Conservation (phyloP, 2,113 vertebrate genomes). For the Serilophus lunatus region DNA sequence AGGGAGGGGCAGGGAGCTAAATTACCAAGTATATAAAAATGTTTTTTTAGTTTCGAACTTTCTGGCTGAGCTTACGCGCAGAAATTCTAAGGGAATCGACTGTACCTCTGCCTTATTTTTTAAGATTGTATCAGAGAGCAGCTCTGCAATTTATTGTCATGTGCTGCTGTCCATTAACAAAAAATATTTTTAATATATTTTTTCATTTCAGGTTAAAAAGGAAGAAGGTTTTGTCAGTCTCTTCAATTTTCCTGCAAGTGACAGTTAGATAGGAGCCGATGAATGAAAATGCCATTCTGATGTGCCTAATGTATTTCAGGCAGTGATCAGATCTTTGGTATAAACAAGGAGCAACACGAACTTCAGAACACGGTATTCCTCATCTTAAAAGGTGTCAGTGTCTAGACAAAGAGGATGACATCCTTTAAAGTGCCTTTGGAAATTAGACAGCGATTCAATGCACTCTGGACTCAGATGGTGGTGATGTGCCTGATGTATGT, state of each 20-base stretch:
- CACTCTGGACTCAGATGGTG: conserved; percentile 58
- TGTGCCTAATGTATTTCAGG: conserved; percentile 8
- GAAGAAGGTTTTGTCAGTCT: conserved; percentile 24
- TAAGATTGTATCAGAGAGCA: not conserved
- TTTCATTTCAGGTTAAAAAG: conserved; percentile 45
- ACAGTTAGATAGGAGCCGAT: conserved; percentile 43
- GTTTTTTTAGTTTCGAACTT: conserved; percentile 2
- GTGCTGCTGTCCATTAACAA: not conserved
- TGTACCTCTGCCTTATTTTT: not conserved
- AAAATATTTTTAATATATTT: conserved; percentile 28
- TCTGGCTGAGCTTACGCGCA: not conserved
- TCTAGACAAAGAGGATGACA: conserved; percentile 59
- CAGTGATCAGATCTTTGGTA: conserved; percentile 32
- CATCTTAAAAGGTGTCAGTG: conserved; percentile 53
- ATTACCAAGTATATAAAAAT: conserved; percentile 6
- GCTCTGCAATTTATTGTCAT: conserved; percentile 15
- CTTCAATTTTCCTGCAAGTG: conserved; percentile 32
- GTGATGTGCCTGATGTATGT: conserved; percentile 62
- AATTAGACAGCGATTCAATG: conserved; percentile 53
- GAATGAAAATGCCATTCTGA: conserved; percentile 49
- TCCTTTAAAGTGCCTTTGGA: conserved; percentile 59
- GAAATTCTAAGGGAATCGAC: not conserved
- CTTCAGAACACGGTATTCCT: conserved; percentile 34
- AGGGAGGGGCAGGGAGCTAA: not conserved
- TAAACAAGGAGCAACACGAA: conserved; percentile 27